A percentile compares a stretch with the other conserved stretches of the same genome.
These are phyloP conservation scores for Globia sparganii DNA, from an alignment of 2,888 invertebrate species.

Conservation along the genomic window DNA sequence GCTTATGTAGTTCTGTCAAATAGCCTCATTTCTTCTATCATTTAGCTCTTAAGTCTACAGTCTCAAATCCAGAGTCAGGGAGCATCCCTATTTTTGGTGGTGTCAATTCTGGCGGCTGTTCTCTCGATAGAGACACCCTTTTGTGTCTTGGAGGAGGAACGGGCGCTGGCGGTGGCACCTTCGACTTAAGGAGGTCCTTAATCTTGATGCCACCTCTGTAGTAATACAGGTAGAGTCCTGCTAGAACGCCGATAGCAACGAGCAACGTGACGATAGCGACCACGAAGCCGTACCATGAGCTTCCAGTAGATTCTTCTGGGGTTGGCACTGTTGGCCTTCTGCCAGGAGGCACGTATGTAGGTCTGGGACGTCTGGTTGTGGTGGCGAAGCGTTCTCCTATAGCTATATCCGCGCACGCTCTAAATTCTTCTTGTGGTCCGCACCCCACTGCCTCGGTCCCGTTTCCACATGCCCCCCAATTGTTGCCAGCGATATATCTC, in stretches of 20 bases:
- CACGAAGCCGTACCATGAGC: slow-evolving; percentile 90
- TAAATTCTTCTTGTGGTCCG: slow-evolving; percentile 96
- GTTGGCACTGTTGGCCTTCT: slow-evolving; percentile 84
- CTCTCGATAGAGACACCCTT: slow-evolving; percentile 82
- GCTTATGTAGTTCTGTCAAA: slow-evolving; percentile 59
- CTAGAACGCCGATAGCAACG: slow-evolving; percentile 92
- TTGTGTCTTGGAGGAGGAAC: slow-evolving; percentile 87
- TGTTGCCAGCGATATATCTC: slow-evolving; percentile 96
- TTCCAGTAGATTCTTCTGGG: slow-evolving; percentile 84
- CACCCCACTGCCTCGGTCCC: slow-evolving; percentile 95
- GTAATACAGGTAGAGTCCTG: slow-evolving; percentile 93
- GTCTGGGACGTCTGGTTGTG: slow-evolving; percentile 85
- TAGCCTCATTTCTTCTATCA: slow-evolving; percentile 68
- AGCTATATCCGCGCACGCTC: slow-evolving; percentile 95
- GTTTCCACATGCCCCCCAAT: slow-evolving; percentile 94
- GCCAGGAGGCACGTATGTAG: slow-evolving; percentile 84
- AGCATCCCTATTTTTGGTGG: slow-evolving; percentile 80
- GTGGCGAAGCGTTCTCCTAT: slow-evolving; percentile 91
- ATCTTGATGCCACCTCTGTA: slow-evolving; percentile 93
- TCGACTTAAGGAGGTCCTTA: slow-evolving; percentile 91
- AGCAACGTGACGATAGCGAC: slow-evolving; percentile 92
- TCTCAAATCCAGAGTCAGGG: slow-evolving; percentile 88
- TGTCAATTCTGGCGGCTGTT: slow-evolving; percentile 81
- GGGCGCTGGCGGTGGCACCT: slow-evolving; percentile 80
- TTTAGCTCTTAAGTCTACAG: slow-evolving; percentile 85